A percentile compares a stretch with the other conserved stretches of the same genome.
Conservation (phyloP, 2,888 invertebrate species). For the Hemistola chrysoprasaria region DNA sequence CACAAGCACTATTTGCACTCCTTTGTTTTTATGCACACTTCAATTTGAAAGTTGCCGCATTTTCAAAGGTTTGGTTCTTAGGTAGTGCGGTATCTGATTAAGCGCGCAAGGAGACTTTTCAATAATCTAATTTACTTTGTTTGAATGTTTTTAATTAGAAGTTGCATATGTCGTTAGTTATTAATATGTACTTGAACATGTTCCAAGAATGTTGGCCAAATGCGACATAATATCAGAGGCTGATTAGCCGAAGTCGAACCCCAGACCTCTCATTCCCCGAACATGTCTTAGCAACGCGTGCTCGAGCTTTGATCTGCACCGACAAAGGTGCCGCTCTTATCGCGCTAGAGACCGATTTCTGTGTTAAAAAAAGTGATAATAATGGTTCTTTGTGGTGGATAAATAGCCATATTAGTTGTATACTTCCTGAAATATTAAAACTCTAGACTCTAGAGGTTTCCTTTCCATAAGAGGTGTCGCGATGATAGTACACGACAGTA, state of each 20-base stretch:
- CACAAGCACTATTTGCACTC: no score
- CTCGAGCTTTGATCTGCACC: conserved; percentile 63
- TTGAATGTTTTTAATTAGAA: no score
- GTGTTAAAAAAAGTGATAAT: conserved; percentile 70
- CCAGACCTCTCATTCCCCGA: conserved; percentile 68
- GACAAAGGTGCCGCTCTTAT: conserved; percentile 77
- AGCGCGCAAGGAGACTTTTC: no score
- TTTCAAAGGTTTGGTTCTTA: no score
- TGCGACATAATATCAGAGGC: conserved; percentile 58
- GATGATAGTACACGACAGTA: no score
- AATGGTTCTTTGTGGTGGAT: conserved; percentile 71
- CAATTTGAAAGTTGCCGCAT: no score
- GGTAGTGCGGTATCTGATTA: no score
- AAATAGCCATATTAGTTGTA: conserved; percentile 61
- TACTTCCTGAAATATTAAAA: conserved; percentile 42
- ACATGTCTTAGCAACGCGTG: conserved; percentile 57
- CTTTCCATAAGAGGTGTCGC: no score
- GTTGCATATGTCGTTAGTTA: no score
- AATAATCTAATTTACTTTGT: no score
- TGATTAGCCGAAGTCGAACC: conserved; percentile 67
- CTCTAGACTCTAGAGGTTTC: conserved; percentile 6
- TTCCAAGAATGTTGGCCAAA: conserved; percentile 52
- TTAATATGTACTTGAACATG: conserved; percentile 21
- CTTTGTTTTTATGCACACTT: no score
- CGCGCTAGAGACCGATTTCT: conserved; percentile 69